Evolutionary conservation across 2,113 vertebrate species (phyloP).

Genomic region (Xenopus laevis): DNA sequence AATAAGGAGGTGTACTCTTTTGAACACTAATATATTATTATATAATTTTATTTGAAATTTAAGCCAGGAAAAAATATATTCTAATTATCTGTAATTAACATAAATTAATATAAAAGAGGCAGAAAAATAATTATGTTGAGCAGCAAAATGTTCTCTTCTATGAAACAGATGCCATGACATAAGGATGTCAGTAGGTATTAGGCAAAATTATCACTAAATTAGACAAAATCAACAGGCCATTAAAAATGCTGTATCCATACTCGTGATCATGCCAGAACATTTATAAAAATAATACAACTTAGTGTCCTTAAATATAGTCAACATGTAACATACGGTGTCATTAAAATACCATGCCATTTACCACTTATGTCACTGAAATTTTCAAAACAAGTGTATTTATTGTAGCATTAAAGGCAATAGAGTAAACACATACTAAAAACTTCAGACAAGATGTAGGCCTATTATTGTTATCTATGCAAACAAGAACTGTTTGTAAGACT

Average conservation of each 20-base stretch:
- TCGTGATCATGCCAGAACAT: neutral
- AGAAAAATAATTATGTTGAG: neutral
- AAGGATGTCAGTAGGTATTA: constrained; percentile 38
- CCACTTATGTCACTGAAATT: neutral
- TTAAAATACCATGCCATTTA: neutral
- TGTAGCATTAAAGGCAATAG: neutral
- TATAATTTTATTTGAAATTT: neutral
- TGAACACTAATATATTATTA: too few relatives aligned
- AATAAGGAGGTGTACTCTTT: too few relatives aligned
- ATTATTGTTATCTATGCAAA: neutral
- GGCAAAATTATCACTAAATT: constrained; percentile 27
- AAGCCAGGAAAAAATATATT: neutral
- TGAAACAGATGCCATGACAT: constrained; percentile 30
- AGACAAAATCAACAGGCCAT: constrained; percentile 36
- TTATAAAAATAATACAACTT: constrained; percentile 8
- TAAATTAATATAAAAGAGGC: neutral
- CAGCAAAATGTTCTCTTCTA: neutral
- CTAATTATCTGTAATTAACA: neutral
- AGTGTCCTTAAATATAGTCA: constrained; percentile 24
- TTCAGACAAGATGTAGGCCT: neutral
- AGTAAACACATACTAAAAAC: neutral
- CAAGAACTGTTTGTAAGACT: neutral
- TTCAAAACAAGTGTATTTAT: neutral
- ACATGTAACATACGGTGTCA: constrained; percentile 34
- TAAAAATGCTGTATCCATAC: constrained; percentile 14